Conservation (phyloP, 2,888 invertebrate genomes). For the Drosophila affinis region DNA sequence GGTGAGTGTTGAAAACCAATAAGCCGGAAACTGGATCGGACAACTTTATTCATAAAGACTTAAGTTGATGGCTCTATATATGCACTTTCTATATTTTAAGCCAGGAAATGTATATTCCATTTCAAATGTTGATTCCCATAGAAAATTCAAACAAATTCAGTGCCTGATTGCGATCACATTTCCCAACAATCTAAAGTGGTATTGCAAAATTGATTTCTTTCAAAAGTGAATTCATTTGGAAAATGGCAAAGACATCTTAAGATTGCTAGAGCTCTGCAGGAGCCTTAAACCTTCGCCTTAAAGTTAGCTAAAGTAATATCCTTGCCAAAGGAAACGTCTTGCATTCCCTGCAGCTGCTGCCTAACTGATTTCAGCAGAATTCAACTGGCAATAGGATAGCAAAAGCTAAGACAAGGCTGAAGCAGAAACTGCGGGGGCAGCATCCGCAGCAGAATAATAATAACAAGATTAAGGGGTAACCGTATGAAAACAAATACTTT, state of each 20-base stretch:
- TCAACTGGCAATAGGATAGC: conserved; percentile 19
- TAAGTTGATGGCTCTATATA: too few relatives aligned
- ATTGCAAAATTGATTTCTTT: conserved; percentile 11
- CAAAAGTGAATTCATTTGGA: conserved; percentile 22
- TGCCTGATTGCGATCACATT: conserved; percentile 15
- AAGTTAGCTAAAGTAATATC: conserved; percentile 30
- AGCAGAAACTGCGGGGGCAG: conserved; percentile 20
- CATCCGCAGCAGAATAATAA: conserved; percentile 24
- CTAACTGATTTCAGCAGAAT: conserved; percentile 46
- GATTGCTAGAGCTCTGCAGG: not conserved
- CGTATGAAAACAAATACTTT: not conserved
- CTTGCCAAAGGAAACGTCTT: conserved; percentile 13
- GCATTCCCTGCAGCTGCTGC: not conserved
- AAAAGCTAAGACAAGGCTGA: not conserved
- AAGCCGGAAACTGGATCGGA: not conserved
- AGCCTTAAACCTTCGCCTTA: conserved; percentile 15
- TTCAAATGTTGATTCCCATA: too few relatives aligned
- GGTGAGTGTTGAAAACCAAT: conserved; percentile 68
- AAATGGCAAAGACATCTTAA: conserved; percentile 29
- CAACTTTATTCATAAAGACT: not conserved
- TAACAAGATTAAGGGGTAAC: conserved; percentile 23
- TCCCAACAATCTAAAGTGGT: conserved; percentile 2
- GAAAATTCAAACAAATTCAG: not conserved
- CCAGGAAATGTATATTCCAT: too few relatives aligned
- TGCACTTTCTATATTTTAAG: too few relatives aligned